Conservation (phyloP, 2,113 vertebrate species). For the Caracal caracal region DNA sequence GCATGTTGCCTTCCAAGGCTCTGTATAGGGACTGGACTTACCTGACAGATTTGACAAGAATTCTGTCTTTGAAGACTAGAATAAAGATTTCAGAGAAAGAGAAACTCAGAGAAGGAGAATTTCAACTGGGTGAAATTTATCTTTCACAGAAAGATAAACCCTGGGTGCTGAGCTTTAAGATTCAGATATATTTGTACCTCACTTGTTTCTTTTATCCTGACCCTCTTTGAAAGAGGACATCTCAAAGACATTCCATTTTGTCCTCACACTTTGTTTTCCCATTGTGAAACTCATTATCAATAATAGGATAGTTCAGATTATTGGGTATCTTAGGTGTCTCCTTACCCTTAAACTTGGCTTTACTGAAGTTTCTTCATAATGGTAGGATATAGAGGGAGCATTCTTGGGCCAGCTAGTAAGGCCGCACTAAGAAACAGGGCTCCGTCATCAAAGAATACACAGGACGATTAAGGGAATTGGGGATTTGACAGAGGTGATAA, state of each 20-base stretch:
- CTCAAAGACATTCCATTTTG: neutral
- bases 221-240: neutral
- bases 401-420: neutral
- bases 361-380: neutral
- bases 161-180: neutral
- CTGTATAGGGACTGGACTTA: neutral
- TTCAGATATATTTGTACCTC: neutral
- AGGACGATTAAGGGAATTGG: neutral
- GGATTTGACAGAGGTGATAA: neutral
- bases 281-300: neutral
- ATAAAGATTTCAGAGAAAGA: conserved; percentile 29
- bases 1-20: neutral
- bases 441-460: neutral
- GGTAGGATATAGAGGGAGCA: neutral
- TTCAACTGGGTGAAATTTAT: neutral
- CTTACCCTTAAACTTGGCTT: neutral
- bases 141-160: neutral
- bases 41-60: neutral
- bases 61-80: neutral
- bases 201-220: neutral
- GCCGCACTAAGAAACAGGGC: neutral
- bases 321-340: neutral
- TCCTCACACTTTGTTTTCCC: neutral
- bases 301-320: neutral
- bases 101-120: neutral